These are phyloP conservation scores for Aphidius colemani DNA, from an alignment of 2,888 invertebrate genomes.

Conservation along the genomic window DNA sequence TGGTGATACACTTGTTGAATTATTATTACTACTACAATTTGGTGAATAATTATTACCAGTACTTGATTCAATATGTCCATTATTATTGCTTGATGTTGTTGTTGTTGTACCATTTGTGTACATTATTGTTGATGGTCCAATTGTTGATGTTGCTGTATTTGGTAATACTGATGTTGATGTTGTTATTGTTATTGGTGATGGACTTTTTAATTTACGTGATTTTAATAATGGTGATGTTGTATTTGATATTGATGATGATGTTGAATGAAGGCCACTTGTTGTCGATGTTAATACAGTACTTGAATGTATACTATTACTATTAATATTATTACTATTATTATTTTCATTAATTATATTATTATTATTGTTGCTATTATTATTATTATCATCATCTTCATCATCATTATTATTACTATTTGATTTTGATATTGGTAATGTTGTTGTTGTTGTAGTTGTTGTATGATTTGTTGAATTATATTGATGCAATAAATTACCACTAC, in stretches of 20 bases:
- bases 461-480: no score
- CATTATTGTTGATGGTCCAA: conserved; percentile 48
- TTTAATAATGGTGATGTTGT: conserved; percentile 41
- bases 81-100: conserved; percentile 28
- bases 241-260: conserved; percentile 32
- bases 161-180: conserved; percentile 36
- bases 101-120: conserved; percentile 41
- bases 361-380: no score
- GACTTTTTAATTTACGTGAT: conserved; percentile 51
- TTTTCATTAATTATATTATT: no score
- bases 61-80: conserved; percentile 45
- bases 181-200: conserved; percentile 49
- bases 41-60: conserved; percentile 40
- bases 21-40: conserved; percentile 37
- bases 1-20: conserved; percentile 45
- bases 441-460: no score
- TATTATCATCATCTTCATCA: no score
- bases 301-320: conserved; percentile 15
- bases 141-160: conserved; percentile 40
- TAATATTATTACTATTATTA: background rate
- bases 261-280: conserved; percentile 35
- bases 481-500: conserved; percentile 28
- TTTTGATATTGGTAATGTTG: no score
- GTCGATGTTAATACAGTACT: conserved; percentile 40
- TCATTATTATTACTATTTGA: no score